A percentile compares a stretch with the other conserved stretches of the same genome.
These are phyloP conservation scores for Sturnira hondurensis DNA, from an alignment of 2,113 vertebrate species.

Conservation along the genomic window DNA sequence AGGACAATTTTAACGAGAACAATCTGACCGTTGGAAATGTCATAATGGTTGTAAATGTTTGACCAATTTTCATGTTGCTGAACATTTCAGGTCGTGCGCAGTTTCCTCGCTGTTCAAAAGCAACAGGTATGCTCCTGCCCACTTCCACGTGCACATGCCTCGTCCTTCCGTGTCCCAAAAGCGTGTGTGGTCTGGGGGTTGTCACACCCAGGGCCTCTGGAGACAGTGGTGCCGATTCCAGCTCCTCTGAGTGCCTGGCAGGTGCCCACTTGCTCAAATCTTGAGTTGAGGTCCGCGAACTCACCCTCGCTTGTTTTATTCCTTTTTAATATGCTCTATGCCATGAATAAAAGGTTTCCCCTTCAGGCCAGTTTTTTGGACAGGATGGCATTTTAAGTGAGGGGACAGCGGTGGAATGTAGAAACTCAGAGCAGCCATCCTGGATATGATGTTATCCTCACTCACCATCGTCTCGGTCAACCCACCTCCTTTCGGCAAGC, in stretches of 20 bases:
- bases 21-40: not conserved
- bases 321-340: not conserved
- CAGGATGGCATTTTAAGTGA: not conserved
- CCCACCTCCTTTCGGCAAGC: not conserved
- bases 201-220: not conserved
- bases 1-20: not conserved
- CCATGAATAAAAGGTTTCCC: not conserved
- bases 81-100: not conserved
- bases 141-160: rapidly evolving
- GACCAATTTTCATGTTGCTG: not conserved
- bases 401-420: not conserved
- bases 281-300: not conserved
- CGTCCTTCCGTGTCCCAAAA: not conserved
- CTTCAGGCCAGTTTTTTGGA: not conserved
- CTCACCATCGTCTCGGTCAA: not conserved
- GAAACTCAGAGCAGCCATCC: not conserved
- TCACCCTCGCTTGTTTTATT: not conserved
- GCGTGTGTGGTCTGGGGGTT: rapidly evolving
- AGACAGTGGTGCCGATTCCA: not conserved
- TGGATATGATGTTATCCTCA: not conserved
- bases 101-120: not conserved
- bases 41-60: too few relatives aligned
- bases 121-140: not conserved
- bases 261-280: not conserved
- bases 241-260: rapidly evolving